Evolutionary conservation across 2,113 vertebrate species (phyloP).

Genomic region (Cricetomys ansorgei): DNA sequence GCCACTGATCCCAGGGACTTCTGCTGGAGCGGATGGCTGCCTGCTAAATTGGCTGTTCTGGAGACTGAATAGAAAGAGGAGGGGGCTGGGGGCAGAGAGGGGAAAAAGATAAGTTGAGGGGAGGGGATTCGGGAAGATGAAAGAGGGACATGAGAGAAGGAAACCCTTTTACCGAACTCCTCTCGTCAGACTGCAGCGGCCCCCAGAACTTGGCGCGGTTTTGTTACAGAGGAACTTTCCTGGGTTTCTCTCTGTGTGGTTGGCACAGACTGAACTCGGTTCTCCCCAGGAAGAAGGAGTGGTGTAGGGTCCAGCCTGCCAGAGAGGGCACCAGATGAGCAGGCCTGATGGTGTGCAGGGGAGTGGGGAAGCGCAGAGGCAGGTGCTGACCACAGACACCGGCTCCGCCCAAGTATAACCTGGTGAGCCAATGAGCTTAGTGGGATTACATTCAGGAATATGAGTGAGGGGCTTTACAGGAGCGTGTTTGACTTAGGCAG

Average conservation of each 20-base stretch:
- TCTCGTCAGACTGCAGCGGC: conserved; percentile 55
- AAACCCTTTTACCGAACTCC: conserved; percentile 74
- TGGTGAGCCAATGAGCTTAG: neutral
- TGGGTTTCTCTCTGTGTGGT: conserved; percentile 66
- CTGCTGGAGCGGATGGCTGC: neutral
- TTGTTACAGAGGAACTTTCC: conserved; percentile 75
- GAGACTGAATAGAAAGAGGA: conserved; percentile 69
- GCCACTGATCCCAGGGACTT: conserved; percentile 64
- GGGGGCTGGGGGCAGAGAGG: conserved; percentile 60
- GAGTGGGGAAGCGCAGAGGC: neutral
- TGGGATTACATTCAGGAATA: neutral
- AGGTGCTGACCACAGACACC: neutral
- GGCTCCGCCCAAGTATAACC: neutral
- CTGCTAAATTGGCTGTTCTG: conserved; percentile 74
- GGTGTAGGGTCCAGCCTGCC: neutral
- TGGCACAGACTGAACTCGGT: conserved; percentile 71
- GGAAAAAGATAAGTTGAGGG: conserved; percentile 77
- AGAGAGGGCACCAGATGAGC: neutral
- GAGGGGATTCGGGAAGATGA: conserved; percentile 78
- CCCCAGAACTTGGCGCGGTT: conserved; percentile 75
- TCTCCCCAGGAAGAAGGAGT: conserved; percentile 36
- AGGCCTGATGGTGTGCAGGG: neutral
- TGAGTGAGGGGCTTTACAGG: neutral
- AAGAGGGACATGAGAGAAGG: conserved; percentile 82
- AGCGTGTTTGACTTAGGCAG: neutral